Base-by-base conservation (phyloP, 2,797 vertebrate species). In the Halcyon badia region DNA sequence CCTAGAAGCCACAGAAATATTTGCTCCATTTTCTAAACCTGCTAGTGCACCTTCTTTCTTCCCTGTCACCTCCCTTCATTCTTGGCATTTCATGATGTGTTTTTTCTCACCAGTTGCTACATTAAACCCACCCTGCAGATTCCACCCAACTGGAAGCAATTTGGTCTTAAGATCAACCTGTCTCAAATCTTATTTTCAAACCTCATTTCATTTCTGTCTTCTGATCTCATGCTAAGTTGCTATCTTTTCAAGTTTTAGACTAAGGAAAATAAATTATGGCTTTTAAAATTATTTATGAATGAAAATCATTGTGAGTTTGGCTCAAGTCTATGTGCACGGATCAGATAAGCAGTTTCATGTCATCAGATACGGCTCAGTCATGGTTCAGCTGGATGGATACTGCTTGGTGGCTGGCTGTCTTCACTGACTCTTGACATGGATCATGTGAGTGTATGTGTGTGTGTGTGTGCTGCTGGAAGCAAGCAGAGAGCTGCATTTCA, bases 391-490 rank as follows among this genome's bases (percentile, higher is more conserved):
- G 57, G 75, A 62, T 22, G 37, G 35, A 15, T 79, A 14, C 37
- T 79, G 4, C 31, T 73, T 20, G 5, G 24, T 66, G n/a, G 83
- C 49, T 71, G 39, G 17, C n/a, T 68, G 26, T 66, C 57, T 75
- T 71, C 41, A 62, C n/a, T 0, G 0, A 12, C 19, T 71, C n/a
- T 14, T 10, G 22, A 14, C 18, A 5, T 18, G 26, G 28, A 24
- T 41, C 2, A 1, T 64, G 49, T 41, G 24, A 21, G 33, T 30
- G 30, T 26, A 22, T 7, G 8, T 33, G 35, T 51, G n/a, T 30
- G 4, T 7, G 11, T 28, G 20, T 26, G 8, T 1, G 3, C 44
- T 76, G 31, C 8, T 66, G 41, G 77, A 54, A 86, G 64, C 14
- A 51, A 31, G 33, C 37, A 72, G 58, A 85, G 30, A 83, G n/a